Evolutionary conservation across 1,140 invertebrate species (phyloP), one percentile per base, ranked within the genome.

Genomic region (Acarapis woodi): DNA sequence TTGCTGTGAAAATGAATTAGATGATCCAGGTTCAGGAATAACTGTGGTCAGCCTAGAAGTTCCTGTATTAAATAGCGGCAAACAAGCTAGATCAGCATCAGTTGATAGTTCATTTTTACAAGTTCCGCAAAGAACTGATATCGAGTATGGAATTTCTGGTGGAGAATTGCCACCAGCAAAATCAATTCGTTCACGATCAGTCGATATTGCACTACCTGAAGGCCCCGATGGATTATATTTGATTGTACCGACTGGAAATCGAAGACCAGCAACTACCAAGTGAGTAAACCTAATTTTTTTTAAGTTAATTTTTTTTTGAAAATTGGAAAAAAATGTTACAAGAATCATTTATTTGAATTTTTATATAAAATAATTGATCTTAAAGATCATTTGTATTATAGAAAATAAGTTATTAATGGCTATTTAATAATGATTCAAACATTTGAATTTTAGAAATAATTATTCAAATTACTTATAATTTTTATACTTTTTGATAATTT

Each of bases 191-290:
- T 83, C 78, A 3, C 66, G 75, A 39, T 80, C 76, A 19, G 76
- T 83, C 31, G 78, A 85, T 53, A 80, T 83, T 40, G 75, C 77
- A 12, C 56, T 85, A 37, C 78, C 79, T 1, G 82, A 76, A 1
- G 73, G 77, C 32, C 41, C 46, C 16, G 25, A 38, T 16, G 35
- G 38, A 15, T 45, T 37, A 37, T 50, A 44, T 36, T 39, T 47
- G 25, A n/a, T 35, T 15, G 26, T 37, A 12, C 31, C 32, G 22
- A 31, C 28, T 8, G 35, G 20, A 18, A 4, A 9, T n/a, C 19
- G n/a, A 37, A n/a, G 15, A 23, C 12, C 22, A 20, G 29, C 15
- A 21, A 3, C 22, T 16, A 6, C 18, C 4, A 6, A 19, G 22
- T 18, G 25, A 28, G 25, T 28, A 28, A 14, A 28, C n/a, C n/a